Conservation (phyloP, 2,113 vertebrate species). For the Lamprologus speciosus region DNA sequence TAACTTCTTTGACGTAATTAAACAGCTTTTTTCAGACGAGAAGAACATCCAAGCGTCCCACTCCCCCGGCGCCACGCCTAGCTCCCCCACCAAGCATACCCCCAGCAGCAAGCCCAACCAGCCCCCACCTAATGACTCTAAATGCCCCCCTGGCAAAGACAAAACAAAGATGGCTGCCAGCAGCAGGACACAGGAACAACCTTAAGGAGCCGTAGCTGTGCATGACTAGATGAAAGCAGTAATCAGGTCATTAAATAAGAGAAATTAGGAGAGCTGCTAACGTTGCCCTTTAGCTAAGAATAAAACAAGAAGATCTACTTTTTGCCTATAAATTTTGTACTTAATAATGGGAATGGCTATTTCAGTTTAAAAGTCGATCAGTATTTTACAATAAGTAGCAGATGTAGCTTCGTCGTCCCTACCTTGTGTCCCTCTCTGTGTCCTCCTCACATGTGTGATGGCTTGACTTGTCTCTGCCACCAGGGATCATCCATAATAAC, state of each 20-base stretch:
- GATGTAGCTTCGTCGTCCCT: constrained; percentile 63
- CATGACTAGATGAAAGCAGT: constrained; percentile 48
- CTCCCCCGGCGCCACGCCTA: constrained; percentile 76
- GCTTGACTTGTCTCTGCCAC: constrained; percentile 91
- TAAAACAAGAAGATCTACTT: constrained; percentile 26
- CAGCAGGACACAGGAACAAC: constrained; percentile 86
- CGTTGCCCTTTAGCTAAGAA: constrained; percentile 48
- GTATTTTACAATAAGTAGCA: constrained; percentile 69
- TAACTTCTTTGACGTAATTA: constrained; percentile 99
- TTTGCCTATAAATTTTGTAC: constrained; percentile 61
- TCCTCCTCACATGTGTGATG: constrained; percentile 66
- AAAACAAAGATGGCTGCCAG: constrained; percentile 83
- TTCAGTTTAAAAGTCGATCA: constrained; percentile 29
- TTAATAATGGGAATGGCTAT: constrained; percentile 49
- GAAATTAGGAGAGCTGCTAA: constrained; percentile 59
- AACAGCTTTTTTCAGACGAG: constrained; percentile 99
- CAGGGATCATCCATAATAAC: constrained; percentile 96
- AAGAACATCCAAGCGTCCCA: constrained; percentile 93
- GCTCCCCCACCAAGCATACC: constrained; percentile 79
- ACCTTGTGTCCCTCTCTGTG: constrained; percentile 3
- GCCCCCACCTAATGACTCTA: constrained; percentile 84
- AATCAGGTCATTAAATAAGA: constrained; percentile 17
- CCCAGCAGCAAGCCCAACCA: constrained; percentile 82
- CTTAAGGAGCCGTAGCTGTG: constrained; percentile 74
- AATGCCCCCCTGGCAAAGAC: constrained; percentile 85